A percentile compares a stretch with the other conserved stretches of the same genome.
Conservation (phyloP, 2,797 vertebrate species). For the Kryptopterus vitreolus region DNA sequence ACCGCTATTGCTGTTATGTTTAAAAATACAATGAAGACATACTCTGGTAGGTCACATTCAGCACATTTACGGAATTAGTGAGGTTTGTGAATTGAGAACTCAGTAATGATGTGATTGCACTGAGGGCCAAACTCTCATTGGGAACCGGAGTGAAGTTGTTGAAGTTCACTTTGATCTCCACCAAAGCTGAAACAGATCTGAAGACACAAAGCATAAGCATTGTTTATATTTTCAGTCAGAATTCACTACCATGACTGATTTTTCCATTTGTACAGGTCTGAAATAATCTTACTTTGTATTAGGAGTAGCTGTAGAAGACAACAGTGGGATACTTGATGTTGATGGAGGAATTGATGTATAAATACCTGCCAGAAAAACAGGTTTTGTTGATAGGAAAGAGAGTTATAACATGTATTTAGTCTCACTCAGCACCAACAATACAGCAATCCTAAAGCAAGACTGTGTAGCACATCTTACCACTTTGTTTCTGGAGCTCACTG, state of each 20-base stretch:
- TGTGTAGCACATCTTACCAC: neutral
- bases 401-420: neutral
- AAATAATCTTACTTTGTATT: neutral
- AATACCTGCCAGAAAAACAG: neutral
- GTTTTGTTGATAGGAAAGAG: neutral
- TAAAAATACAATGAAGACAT: neutral
- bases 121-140: slow-evolving; percentile 15
- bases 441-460: neutral
- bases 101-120: neutral
- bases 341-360: neutral
- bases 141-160: slow-evolving; percentile 20
- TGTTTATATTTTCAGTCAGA: neutral
- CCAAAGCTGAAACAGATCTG: slow-evolving; percentile 3
- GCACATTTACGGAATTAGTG: neutral
- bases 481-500: neutral
- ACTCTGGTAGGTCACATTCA: slow-evolving; percentile 23
- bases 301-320: neutral
- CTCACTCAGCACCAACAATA: neutral
- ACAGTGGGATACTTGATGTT: neutral
- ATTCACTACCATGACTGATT: no score
- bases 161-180: slow-evolving; percentile 10
- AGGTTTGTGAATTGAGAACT: slow-evolving; percentile 1
- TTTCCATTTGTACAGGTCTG: no score
- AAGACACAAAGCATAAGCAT: neutral
- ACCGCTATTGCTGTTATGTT: no score